Evolutionary conservation across 2,888 invertebrate genomes (phyloP).

Genomic region (Taphrorychus bicolor): DNA sequence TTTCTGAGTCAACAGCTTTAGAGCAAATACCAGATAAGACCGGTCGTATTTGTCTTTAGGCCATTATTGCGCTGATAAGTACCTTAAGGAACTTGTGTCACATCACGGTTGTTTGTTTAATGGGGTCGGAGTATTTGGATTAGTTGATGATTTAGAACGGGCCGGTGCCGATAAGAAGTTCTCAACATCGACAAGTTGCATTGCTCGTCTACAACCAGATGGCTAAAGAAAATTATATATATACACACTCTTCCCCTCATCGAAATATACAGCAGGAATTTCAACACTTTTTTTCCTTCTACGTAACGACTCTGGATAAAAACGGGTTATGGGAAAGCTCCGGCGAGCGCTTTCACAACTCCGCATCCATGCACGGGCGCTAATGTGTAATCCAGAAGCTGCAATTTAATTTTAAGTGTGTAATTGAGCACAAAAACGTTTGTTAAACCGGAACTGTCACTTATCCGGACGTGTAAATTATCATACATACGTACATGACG

Average conservation of each 20-base stretch:
- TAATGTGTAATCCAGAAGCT: background rate
- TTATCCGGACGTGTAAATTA: too few relatives aligned
- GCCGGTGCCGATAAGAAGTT: background rate
- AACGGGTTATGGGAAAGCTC: background rate
- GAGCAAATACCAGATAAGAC: slow-evolving; percentile 21
- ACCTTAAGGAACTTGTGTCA: background rate
- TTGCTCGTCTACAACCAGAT: too few relatives aligned
- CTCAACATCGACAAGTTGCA: background rate
- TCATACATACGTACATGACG: too few relatives aligned
- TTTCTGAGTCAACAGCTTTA: slow-evolving; percentile 21
- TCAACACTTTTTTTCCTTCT: background rate
- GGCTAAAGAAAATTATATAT: too few relatives aligned
- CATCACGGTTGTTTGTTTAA: background rate
- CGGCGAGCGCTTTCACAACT: background rate
- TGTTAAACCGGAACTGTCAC: background rate
- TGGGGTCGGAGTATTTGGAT: background rate
- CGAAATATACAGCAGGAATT: background rate
- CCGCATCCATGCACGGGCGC: background rate
- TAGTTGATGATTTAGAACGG: background rate
- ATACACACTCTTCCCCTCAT: too few relatives aligned
- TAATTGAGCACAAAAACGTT: background rate
- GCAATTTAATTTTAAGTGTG: background rate
- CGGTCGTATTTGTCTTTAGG: slow-evolving; percentile 24
- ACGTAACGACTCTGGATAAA: too few relatives aligned
- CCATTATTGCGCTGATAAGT: background rate